Evolutionary conservation across 2,888 invertebrate genomes (phyloP).

Genomic region (Autographa gamma): DNA sequence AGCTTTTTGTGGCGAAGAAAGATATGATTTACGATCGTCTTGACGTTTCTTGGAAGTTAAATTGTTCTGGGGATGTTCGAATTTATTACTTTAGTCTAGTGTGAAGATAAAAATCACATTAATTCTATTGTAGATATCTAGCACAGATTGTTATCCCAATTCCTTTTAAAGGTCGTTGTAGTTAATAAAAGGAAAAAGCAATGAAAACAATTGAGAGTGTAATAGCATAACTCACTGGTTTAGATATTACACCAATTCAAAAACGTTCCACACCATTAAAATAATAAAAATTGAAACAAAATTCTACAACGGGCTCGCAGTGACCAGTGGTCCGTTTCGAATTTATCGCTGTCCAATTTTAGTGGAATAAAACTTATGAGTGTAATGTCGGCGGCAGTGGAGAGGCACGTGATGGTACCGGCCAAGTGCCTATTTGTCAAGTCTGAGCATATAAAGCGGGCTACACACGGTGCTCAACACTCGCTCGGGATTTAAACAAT

Average conservation of each 20-base stretch:
- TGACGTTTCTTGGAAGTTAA: slow-evolving; percentile 47
- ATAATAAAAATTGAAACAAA: slow-evolving; percentile 51
- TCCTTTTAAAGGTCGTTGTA: neutral
- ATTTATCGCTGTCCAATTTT: slow-evolving; percentile 54
- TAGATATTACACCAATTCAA: slow-evolving; percentile 18
- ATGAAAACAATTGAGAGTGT: neutral
- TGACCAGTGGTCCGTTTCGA: slow-evolving; percentile 45
- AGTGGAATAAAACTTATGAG: slow-evolving; percentile 50
- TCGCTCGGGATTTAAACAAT: slow-evolving; percentile 48
- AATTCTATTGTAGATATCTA: neutral
- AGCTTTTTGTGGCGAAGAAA: slow-evolving; percentile 50
- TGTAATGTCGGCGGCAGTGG: slow-evolving; percentile 45
- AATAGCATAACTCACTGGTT: slow-evolving; percentile 1
- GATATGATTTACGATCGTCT: slow-evolving; percentile 50
- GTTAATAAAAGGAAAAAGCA: neutral
- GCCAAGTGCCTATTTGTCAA: slow-evolving; percentile 59
- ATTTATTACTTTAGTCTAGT: slow-evolving; percentile 30
- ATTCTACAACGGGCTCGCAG: slow-evolving; percentile 34
- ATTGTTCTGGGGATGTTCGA: slow-evolving; percentile 39
- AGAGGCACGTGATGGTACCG: slow-evolving; percentile 48
- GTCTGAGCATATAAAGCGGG: slow-evolving; percentile 46
- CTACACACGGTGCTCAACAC: slow-evolving; percentile 42
- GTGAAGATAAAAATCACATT: slow-evolving; percentile 21
- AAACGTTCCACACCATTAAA: slow-evolving; percentile 36
- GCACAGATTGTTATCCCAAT: neutral